Evolutionary conservation across 2,113 vertebrate species (phyloP).

Genomic region (Platichthys stellatus): DNA sequence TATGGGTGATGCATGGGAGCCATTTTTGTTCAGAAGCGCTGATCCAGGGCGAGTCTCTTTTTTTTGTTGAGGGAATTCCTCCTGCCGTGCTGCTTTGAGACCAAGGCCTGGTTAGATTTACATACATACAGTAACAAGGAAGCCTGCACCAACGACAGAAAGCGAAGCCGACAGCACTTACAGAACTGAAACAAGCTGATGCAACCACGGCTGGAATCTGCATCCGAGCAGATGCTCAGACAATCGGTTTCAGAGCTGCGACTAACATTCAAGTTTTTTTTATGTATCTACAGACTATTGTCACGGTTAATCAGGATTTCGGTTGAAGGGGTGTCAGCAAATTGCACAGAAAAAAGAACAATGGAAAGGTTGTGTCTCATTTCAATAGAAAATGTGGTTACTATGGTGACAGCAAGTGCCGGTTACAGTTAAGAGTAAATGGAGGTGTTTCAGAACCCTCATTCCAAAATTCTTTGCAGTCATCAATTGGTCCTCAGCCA

Average conservation of each 20-base stretch:
- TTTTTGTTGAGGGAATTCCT: slow-evolving; percentile 52
- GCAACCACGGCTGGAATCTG: slow-evolving; percentile 13
- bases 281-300: background rate
- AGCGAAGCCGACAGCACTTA: slow-evolving; percentile 32
- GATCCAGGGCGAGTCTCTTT: slow-evolving; percentile 60
- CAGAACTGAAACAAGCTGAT: slow-evolving; percentile 59
- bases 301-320: background rate
- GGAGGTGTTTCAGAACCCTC: background rate
- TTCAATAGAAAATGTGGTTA: background rate
- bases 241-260: background rate
- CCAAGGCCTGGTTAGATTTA: slow-evolving; percentile 48
- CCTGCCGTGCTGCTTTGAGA: slow-evolving; percentile 47
- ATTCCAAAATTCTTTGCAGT: background rate
- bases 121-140: slow-evolving; percentile 59
- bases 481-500: background rate
- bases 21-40: slow-evolving; percentile 72
- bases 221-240: slow-evolving; percentile 26
- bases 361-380: background rate
- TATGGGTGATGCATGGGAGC: slow-evolving; percentile 58
- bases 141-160: slow-evolving; percentile 35
- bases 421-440: background rate
- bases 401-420: background rate
- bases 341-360: background rate
- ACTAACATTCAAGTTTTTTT: background rate
- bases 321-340: background rate